phyloP scores from a whole-genome alignment of 2,797 vertebrate species.

The Sardinella longiceps region DNA sequence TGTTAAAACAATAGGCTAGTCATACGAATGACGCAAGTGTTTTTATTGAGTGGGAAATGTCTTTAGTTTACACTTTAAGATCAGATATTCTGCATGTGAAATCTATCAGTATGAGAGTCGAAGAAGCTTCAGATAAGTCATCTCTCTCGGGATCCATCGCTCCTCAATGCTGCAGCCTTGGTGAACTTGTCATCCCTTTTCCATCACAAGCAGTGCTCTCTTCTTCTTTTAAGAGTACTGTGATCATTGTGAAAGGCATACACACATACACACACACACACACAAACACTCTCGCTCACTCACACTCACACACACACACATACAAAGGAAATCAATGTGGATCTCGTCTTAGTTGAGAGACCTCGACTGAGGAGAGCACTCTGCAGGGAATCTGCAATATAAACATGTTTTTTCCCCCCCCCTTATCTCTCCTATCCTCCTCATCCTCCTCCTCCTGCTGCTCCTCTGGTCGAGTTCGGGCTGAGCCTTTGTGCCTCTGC shows the following conservation, averaged over 20 bases:
- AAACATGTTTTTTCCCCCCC: background rate
- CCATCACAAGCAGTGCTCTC: background rate
- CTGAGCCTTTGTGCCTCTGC: conserved; percentile 17
- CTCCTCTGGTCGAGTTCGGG: background rate
- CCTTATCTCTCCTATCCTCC: background rate
- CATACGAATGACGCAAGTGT: background rate
- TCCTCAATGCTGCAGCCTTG: background rate
- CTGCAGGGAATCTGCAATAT: conserved; percentile 13
- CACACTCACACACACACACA: background rate
- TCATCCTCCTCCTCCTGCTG: background rate
- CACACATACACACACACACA: background rate
- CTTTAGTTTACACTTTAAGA: background rate
- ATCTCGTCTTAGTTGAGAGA: conserved; percentile 18
- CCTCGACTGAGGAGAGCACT: background rate
- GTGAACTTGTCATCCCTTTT: background rate
- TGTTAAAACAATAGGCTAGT: background rate
- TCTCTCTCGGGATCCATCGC: background rate
- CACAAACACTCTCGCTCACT: background rate
- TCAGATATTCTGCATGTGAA: background rate
- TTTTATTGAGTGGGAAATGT: background rate
- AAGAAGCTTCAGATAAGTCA: background rate
- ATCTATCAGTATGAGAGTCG: background rate
- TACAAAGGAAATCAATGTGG: conserved; percentile 19
- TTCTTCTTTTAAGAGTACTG: background rate
- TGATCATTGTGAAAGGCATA: background rate